These are phyloP conservation scores for Cephus spinipes DNA, from an alignment of 2,888 invertebrate species.

Conservation along the genomic window DNA sequence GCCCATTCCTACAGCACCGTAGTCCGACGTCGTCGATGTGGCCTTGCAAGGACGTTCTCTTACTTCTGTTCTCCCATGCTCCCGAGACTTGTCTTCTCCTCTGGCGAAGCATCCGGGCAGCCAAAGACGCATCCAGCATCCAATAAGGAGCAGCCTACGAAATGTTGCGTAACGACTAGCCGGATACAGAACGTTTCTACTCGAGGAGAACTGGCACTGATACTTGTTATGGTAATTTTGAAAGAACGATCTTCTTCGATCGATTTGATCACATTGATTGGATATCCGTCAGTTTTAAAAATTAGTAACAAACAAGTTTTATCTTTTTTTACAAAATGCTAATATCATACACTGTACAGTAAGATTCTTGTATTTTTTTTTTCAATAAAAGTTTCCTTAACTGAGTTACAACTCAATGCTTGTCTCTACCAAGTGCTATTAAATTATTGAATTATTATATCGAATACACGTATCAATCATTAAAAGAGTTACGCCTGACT, in stretches of 20 bases:
- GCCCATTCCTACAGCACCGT: slow-evolving; percentile 12
- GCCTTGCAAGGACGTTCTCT: slow-evolving; percentile 60
- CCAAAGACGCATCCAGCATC: slow-evolving; percentile 26
- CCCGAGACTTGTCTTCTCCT: slow-evolving; percentile 10
- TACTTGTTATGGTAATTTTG: slow-evolving; percentile 30
- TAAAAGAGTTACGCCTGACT: background rate
- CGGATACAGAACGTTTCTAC: slow-evolving; percentile 20
- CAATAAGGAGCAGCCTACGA: slow-evolving; percentile 30
- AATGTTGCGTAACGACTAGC: slow-evolving; percentile 47
- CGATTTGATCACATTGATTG: background rate
- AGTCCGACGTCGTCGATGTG: slow-evolving; percentile 27
- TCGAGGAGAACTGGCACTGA: slow-evolving; percentile 16
- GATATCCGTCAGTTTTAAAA: background rate
- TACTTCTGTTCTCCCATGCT: slow-evolving; percentile 36
- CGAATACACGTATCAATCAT: background rate
- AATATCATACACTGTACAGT: background rate
- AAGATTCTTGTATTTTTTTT: background rate
- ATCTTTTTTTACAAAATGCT: background rate
- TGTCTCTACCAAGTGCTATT: background rate
- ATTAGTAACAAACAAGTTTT: background rate
- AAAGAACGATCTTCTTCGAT: background rate
- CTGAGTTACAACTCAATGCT: background rate
- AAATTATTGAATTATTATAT: background rate
- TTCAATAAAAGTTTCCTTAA: background rate
- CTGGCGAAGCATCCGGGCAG: slow-evolving; percentile 16